Evolutionary conservation across 2,888 invertebrate species (phyloP).

Genomic region (Hemithea aestivaria): DNA sequence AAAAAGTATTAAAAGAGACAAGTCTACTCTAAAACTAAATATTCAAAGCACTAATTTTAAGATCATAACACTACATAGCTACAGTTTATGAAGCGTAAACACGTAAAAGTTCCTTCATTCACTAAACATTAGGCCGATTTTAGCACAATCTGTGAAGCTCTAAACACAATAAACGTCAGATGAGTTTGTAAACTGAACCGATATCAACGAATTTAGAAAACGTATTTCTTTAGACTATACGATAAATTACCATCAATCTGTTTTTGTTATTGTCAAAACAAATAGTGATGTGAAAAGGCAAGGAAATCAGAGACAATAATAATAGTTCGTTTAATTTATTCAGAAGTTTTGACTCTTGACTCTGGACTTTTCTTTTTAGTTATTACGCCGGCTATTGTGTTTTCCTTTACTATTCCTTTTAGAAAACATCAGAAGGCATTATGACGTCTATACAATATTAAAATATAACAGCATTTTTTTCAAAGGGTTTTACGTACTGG

Average conservation of each 20-base stretch:
- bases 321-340: too few species aligned
- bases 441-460: too few species aligned
- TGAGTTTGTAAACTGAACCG: not conserved
- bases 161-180: constrained; percentile 30
- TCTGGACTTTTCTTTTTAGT: too few species aligned
- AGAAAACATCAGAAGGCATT: not conserved
- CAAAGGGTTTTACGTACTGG: too few species aligned
- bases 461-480: too few species aligned
- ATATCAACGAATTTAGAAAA: constrained; percentile 11
- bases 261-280: constrained; percentile 21
- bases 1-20: too few species aligned
- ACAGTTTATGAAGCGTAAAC: constrained; percentile 7
- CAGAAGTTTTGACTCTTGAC: too few species aligned
- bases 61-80: not conserved
- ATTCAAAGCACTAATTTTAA: too few species aligned
- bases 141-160: constrained; percentile 11
- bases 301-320: not conserved
- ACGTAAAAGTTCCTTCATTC: constrained; percentile 15
- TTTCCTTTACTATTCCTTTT: too few species aligned
- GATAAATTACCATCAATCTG: constrained; percentile 24
- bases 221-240: constrained; percentile 13
- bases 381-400: too few species aligned
- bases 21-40: too few species aligned
- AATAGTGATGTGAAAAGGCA: constrained; percentile 19
- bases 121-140: constrained; percentile 16